Percentiles rank a stretch among this genome's conserved stretches.
Evolutionary conservation across 92 coral and sea anemone genomes (phyloP).

Genomic region (Epizoanthus rinbou): DNA sequence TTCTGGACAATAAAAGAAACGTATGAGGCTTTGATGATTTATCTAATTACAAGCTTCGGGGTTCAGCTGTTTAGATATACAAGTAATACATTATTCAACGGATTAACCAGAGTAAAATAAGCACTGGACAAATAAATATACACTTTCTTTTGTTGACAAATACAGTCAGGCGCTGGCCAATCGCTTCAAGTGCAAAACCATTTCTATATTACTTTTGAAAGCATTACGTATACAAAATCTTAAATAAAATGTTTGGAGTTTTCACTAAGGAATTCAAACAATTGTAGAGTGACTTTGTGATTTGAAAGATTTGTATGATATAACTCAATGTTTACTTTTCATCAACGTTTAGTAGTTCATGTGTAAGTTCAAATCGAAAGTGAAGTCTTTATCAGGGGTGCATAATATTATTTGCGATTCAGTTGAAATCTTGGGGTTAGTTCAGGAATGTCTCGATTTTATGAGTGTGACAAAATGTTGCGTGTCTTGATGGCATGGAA

Average conservation of each 20-base stretch:
- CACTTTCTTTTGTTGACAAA: neutral
- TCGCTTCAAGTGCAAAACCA: constrained; percentile 2
- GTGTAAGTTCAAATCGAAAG: too few species aligned
- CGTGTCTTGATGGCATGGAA: neutral
- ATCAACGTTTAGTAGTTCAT: neutral
- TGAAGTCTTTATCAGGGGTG: too few species aligned
- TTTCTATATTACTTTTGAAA: neutral
- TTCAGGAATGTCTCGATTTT: neutral
- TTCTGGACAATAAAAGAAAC: constrained; percentile 6
- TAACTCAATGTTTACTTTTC: neutral
- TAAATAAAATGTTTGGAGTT: neutral
- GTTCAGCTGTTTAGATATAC: constrained; percentile 26
- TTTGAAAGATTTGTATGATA: neutral
- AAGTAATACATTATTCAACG: constrained; percentile 9
- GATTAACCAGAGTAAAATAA: constrained; percentile 8
- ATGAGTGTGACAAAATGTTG: neutral
- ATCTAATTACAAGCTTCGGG: neutral
- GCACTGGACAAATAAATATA: neutral
- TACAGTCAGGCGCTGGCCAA: neutral
- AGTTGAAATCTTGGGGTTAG: neutral
- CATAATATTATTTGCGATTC: too few species aligned
- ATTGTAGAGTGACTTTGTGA: constrained; percentile 4
- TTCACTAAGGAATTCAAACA: neutral
- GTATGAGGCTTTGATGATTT: neutral
- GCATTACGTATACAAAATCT: neutral